Conservation (phyloP, 2,888 invertebrate species). For the Liodrosophila aerea region DNA sequence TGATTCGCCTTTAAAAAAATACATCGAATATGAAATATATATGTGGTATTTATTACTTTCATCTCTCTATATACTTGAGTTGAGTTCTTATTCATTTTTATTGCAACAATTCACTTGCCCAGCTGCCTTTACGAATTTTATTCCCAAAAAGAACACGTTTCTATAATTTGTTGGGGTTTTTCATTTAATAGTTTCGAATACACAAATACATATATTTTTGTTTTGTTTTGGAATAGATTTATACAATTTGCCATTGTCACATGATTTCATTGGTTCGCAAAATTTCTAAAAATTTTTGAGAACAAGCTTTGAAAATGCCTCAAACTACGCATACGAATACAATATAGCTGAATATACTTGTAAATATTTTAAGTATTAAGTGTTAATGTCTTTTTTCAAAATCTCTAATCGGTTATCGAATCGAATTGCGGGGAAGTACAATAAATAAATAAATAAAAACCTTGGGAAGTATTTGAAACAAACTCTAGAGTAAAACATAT, state of each 20-base stretch:
- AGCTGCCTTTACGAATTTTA: too few relatives aligned
- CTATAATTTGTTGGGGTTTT: slow-evolving; percentile 30
- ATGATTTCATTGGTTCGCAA: slow-evolving; percentile 63
- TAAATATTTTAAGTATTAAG: slow-evolving; percentile 40
- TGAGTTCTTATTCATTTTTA: slow-evolving; percentile 61
- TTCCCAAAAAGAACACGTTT: slow-evolving; percentile 25
- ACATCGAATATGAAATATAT: slow-evolving; percentile 66
- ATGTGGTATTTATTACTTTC: slow-evolving; percentile 42
- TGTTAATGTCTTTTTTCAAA: slow-evolving; percentile 42
- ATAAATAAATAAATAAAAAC: too few relatives aligned
- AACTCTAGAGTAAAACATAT: too few relatives aligned
- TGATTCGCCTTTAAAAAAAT: slow-evolving; percentile 53
- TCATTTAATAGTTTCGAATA: slow-evolving; percentile 51
- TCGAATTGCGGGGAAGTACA: slow-evolving; percentile 23
- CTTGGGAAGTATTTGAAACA: too few relatives aligned
- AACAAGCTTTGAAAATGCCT: slow-evolving; percentile 81
- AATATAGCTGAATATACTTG: slow-evolving; percentile 65
- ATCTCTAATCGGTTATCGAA: slow-evolving; percentile 8
- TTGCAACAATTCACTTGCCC: slow-evolving; percentile 36
- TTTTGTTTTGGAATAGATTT: slow-evolving; percentile 48
- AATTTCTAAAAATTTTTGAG: slow-evolving; percentile 77
- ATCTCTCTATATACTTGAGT: slow-evolving; percentile 59
- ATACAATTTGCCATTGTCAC: slow-evolving; percentile 48
- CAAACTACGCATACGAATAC: slow-evolving; percentile 76
- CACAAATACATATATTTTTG: slow-evolving; percentile 57